Conservation (phyloP, 2,888 invertebrate species). For the Troides helena region DNA sequence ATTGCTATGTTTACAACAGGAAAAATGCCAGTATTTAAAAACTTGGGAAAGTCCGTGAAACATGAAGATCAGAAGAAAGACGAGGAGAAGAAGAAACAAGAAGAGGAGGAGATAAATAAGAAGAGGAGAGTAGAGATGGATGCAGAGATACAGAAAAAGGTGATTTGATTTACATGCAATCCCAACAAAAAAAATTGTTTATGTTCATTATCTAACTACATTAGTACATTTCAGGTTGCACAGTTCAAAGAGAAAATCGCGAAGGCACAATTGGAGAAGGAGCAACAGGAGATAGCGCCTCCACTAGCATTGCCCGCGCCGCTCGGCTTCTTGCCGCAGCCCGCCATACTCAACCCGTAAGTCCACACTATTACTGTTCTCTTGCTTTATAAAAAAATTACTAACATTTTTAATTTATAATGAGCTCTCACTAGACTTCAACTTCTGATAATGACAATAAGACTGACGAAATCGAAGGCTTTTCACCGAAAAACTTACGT, state of each 20-base stretch:
- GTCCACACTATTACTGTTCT: background rate
- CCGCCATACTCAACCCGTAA: slow-evolving; percentile 31
- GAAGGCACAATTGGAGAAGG: slow-evolving; percentile 60
- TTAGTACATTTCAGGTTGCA: slow-evolving; percentile 52
- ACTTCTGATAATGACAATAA: too few species aligned
- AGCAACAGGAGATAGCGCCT: slow-evolving; percentile 43
- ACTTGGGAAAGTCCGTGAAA: slow-evolving; percentile 60
- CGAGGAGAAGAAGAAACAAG: slow-evolving; percentile 61
- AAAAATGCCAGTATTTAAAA: slow-evolving; percentile 89
- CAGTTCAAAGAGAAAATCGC: slow-evolving; percentile 75
- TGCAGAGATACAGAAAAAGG: slow-evolving; percentile 78
- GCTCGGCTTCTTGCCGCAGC: slow-evolving; percentile 38
- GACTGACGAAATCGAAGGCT: too few species aligned
- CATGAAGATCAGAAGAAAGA: slow-evolving; percentile 71
- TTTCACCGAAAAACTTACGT: too few species aligned
- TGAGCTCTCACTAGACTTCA: too few species aligned
- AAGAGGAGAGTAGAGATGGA: slow-evolving; percentile 77
- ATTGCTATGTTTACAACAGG: slow-evolving; percentile 44
- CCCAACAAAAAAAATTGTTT: too few species aligned
- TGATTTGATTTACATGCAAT: slow-evolving; percentile 32
- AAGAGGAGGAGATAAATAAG: slow-evolving; percentile 62
- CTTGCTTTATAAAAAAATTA: too few species aligned
- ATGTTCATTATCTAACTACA: too few species aligned
- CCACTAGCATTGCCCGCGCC: slow-evolving; percentile 44
- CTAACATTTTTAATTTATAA: too few species aligned